Base-by-base conservation (phyloP, 2,797 vertebrate species). In the Pseudopleuronectes americanus region DNA sequence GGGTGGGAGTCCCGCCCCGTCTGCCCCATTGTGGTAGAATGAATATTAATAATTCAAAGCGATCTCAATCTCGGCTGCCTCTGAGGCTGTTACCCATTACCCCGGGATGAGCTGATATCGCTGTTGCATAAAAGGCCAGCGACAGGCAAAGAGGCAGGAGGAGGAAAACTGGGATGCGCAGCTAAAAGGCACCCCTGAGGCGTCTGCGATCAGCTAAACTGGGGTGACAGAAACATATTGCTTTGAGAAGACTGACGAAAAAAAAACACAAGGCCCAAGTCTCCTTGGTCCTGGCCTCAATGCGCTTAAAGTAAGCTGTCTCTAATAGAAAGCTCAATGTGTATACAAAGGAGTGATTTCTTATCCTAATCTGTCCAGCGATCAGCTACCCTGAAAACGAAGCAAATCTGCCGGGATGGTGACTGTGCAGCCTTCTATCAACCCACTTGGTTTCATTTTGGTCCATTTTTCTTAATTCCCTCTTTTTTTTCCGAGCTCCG, bases 31-130 rank as follows among this genome's bases (percentile, higher is more conserved):
- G 84, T 70, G 59, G 64, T 26, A 74, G 81, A 82, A 86, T 61
- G 74, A 87, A 87, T 87, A 89, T 92, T 90, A 92, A 93, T 92
- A 92, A 93, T 93, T 93, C 84, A 93, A 68, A 83, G 78, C 71
- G 87, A 90, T 92, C 85, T 85, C 77, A 76, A 85, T 91, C 87
- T 87, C 38, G 31, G 56, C 73, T 45, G 83, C 79, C 84, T 89
- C 45, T 14, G 75, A 84, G 78, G 81, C 84, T 77, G 80, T 76
- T 83, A 59, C 66, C 81, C 81, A 83, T 92, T 89, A 87, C 82
- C 80, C 68, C 19, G 26, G 80, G 87, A 91, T 84, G 89, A 86
- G 81, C 76, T 66, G 84, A 90, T 85, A 90, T 80, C 82, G 85
- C 84, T 56, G 74, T 72, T 79, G 84, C 87, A 83, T 78, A 79